Percentiles rank a stretch among this genome's conserved stretches.
Conservation (phyloP, 2,797 vertebrate species). For the Sebastes oblongus region DNA sequence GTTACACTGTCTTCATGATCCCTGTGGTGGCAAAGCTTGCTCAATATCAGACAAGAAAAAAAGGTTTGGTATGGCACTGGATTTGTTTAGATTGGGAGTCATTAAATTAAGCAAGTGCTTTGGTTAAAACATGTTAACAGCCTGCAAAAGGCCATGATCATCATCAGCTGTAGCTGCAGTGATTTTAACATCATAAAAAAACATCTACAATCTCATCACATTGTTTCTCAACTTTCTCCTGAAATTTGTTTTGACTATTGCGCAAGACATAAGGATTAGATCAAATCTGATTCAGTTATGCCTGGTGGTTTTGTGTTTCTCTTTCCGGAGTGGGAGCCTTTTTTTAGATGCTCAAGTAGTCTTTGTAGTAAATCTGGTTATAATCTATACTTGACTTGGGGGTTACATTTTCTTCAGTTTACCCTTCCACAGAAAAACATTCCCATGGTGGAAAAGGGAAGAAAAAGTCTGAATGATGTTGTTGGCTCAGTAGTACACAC, state of each 20-base stretch:
- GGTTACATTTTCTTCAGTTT: conserved; percentile 17
- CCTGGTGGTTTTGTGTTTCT: conserved; percentile 42
- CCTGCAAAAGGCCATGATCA: not conserved
- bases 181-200: not conserved
- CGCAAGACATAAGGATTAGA: conserved; percentile 48
- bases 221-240: conserved; percentile 3
- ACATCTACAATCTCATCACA: not conserved
- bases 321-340: conserved; percentile 8
- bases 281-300: conserved; percentile 42
- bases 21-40: not conserved
- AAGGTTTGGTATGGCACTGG: not conserved
- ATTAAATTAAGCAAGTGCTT: not conserved
- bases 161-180: not conserved
- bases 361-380: conserved; percentile 42
- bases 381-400: conserved; percentile 36
- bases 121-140: not conserved
- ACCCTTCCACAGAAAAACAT: conserved; percentile 28
- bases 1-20: not conserved
- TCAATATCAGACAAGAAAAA: not conserved
- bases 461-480: not conserved
- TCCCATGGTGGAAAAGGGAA: conserved; percentile 3
- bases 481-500: not conserved
- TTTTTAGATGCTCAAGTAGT: conserved; percentile 15
- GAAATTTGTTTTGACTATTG: conserved; percentile 33
- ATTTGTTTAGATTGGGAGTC: not conserved